Base-by-base conservation (phyloP, 2,113 vertebrate species). In the Fregetta grallaria region DNA sequence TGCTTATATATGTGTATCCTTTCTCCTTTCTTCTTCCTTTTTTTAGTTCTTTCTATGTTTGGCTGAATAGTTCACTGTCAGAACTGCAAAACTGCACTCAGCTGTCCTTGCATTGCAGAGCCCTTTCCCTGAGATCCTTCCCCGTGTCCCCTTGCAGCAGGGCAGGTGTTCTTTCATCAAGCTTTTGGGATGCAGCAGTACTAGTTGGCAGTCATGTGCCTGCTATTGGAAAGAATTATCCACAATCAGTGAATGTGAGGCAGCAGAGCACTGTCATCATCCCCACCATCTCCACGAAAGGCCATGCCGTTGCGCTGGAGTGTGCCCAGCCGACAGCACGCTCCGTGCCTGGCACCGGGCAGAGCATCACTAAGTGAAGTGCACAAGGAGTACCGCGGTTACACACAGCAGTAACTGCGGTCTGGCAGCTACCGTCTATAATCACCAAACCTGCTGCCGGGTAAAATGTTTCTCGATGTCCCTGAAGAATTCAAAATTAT, bases 281-380 rank as follows among this genome's bases (percentile, higher is more conserved):
- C 55, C 42, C 25, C 55, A 27, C 6, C 13, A 4, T 2, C 55
- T 19, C 38, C 58, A 29, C 0, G 3, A 20, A 40, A 13, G n/a
- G n/a, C 15, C 27, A 1, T 20, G 23, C 47, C 53, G 12, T 1
- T 0, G 1, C 0, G 4, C 59, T 9, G 53, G 40, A 34, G 40
- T 0, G 20, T 8, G 15, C 47, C 66, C 52, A 30, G n/a, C 30
- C 2, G 2, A 8, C 26, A 73, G 79, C 66, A 34, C 0, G 1
- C 18, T 7, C 18, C 40, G 0, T 7, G 22, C 40, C 67, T 45
- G 55, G 20, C 73, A 45, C 19, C 3, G 1, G n/a, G 1, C 6
- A 5, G 61, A 63, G 40, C 30, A 30, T 22, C 55, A 0, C 13
- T 4, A 16, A 25, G 67, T 1, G 13, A 34, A 25, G 45, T 0